Evolutionary conservation across 2,888 invertebrate genomes (phyloP).

Genomic region (Operophtera brumata): DNA sequence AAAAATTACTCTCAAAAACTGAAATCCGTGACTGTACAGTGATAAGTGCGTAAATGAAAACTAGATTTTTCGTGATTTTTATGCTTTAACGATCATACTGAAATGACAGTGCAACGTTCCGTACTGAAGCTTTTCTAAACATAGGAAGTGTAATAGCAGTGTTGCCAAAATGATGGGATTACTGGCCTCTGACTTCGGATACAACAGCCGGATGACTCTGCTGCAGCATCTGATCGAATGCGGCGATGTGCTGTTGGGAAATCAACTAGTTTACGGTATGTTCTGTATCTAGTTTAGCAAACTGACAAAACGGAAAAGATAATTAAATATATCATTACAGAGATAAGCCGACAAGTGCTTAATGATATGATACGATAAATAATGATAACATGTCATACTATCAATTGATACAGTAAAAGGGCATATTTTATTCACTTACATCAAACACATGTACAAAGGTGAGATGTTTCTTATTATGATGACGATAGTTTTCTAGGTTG

Average conservation of each 20-base stretch:
- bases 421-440: too few species aligned
- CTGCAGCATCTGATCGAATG: constrained; percentile 73
- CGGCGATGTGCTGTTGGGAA: constrained; percentile 64
- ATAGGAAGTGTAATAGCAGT: constrained; percentile 10
- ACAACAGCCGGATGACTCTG: constrained; percentile 64
- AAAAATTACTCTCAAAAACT: constrained; percentile 1
- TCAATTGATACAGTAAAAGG: background rate
- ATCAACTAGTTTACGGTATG: constrained; percentile 61
- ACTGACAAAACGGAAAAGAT: too few species aligned
- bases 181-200: constrained; percentile 66
- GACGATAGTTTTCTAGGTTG: background rate
- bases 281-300: background rate
- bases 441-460: too few species aligned
- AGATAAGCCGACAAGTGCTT: too few species aligned
- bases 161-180: constrained; percentile 63
- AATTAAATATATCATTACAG: too few species aligned
- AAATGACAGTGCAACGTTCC: background rate
- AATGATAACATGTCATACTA: background rate
- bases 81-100: background rate
- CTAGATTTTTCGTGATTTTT: background rate
- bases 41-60: constrained; percentile 7
- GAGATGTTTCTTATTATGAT: background rate
- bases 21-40: background rate
- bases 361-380: too few species aligned
- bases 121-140: background rate